A percentile compares a stretch with the other conserved stretches of the same genome.
Conservation (phyloP, 2,797 vertebrate species). For the Sebastes reedi region DNA sequence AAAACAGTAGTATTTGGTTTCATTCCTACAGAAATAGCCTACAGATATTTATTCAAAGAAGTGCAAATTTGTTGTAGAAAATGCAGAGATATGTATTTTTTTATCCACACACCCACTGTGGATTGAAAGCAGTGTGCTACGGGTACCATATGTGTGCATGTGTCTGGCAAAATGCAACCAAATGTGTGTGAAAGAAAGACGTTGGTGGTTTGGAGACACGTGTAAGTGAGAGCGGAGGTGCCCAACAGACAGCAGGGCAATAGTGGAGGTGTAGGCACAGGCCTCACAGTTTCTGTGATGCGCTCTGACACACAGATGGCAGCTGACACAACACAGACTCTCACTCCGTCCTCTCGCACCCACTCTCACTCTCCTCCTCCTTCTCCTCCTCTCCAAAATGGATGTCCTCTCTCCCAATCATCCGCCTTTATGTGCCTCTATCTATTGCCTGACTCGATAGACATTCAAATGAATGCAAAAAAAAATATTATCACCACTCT, state of each 20-base stretch:
- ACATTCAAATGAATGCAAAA: constrained; percentile 30
- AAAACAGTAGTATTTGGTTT: neutral
- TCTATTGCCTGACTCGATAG: constrained; percentile 15
- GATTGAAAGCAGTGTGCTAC: neutral
- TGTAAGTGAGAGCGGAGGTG: constrained; percentile 15
- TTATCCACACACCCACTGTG: neutral
- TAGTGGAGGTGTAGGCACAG: constrained; percentile 60
- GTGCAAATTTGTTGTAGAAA: neutral
- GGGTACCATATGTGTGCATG: neutral
- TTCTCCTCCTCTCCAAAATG: constrained; percentile 32
- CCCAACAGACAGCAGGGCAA: constrained; percentile 50
- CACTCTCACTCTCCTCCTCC: constrained; percentile 18
- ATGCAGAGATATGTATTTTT: neutral
- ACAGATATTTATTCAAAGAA: neutral
- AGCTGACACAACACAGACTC: constrained; percentile 75
- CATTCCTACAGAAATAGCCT: neutral
- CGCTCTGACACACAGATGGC: constrained; percentile 73
- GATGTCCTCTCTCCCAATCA: constrained; percentile 4
- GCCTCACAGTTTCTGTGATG: constrained; percentile 68
- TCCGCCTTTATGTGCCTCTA: neutral
- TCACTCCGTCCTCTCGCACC: constrained; percentile 34
- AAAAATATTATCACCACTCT: neutral
- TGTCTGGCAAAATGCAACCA: neutral
- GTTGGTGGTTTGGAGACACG: neutral
- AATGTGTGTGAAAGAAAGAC: neutral